phyloP scores from a whole-genome alignment of 2,113 vertebrate species.

The Colossoma macropomum region DNA sequence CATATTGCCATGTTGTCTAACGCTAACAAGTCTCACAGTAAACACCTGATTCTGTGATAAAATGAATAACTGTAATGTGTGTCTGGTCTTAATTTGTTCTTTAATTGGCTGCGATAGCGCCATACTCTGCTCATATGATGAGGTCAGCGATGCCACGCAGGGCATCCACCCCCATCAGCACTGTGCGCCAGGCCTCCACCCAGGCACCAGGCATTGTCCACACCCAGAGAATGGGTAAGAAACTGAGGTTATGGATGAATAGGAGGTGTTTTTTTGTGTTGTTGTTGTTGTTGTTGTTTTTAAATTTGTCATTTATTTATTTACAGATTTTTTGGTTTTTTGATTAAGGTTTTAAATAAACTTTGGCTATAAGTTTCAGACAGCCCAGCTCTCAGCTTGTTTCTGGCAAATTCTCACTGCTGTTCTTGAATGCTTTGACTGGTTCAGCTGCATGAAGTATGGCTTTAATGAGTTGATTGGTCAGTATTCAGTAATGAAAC shows the following conservation, averaged over 20 bases:
- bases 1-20: too few relatives aligned
- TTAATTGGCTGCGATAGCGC: constrained; percentile 57
- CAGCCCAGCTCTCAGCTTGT: too few relatives aligned
- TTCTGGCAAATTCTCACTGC: too few relatives aligned
- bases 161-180: constrained; percentile 78
- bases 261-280: too few relatives aligned
- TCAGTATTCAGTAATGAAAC: too few relatives aligned
- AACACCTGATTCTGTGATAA: background rate
- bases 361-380: too few relatives aligned
- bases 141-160: constrained; percentile 72
- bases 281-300: too few relatives aligned
- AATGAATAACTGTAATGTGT: background rate
- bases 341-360: background rate
- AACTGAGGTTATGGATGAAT: background rate
- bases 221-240: constrained; percentile 86
- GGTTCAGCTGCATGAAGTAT: too few relatives aligned
- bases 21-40: too few relatives aligned
- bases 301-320: too few relatives aligned
- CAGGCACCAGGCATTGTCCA: constrained; percentile 82
- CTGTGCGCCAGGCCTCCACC: constrained; percentile 86
- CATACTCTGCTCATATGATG: constrained; percentile 75
- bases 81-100: background rate
- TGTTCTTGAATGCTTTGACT: too few relatives aligned
- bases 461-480: too few relatives aligned
- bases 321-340: background rate